Evolutionary conservation across 2,797 vertebrate species (phyloP), one percentile per base, ranked within the genome.

Genomic region (Falco berigora): DNA sequence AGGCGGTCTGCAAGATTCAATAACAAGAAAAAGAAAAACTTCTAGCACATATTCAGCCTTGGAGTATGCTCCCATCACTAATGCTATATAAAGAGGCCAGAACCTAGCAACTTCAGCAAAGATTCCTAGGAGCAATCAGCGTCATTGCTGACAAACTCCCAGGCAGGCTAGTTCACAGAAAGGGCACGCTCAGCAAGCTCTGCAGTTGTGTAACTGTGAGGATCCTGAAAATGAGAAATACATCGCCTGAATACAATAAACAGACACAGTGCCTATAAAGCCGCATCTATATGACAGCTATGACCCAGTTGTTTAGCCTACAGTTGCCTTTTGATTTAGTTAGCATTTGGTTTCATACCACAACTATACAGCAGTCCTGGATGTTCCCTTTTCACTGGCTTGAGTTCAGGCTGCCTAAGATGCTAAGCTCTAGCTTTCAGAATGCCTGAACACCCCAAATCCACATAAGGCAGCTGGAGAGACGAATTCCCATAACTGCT

Each of bases 81-180:
- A n/a, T 21, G 80, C 79, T 79, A 55, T 32, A 68, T 69, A 69
- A 90, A 80, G 78, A 75, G 72, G 62, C 69, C 73, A 94, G 77
- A 82, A 67, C 32, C 67, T 10, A 86, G 90, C 81, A 94, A 85
- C 86, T 90, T 79, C 79, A 94, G 79, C 91, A 90, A 38, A 90
- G 67, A 74, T 20, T 96, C 73, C 88, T 79, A 84, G 67, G 59
- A 89, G 86, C 76, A 66, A 72, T 47, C 85, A 75, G 90, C 12
- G 0, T 75, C 91, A 94, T 80, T 17, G 1, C 77, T 86, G 38
- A 42, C 58, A 67, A 82, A 82, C 72, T 90, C 55, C 86, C 59
- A 94, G 88, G 67, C 90, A 93, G 69, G 46, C 59, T 73, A 63
- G 79, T 46, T 95, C 80, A 92, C 52, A 46, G 76, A 72, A 66